Conservation (phyloP, 2,797 vertebrate genomes). For the Atherinosoma microstoma region DNA sequence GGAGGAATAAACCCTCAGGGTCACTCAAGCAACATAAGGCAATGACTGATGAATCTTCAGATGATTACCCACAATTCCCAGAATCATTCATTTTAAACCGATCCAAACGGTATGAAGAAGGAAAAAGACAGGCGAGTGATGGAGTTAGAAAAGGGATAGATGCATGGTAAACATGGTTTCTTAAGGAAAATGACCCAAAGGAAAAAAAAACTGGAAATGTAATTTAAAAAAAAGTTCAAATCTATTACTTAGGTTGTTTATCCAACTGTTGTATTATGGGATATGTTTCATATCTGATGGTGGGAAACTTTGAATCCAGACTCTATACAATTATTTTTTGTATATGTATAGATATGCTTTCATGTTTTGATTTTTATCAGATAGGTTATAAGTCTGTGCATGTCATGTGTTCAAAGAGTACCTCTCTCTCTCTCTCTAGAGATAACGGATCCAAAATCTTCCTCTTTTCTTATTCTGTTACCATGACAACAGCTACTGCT, state of each 20-base stretch:
- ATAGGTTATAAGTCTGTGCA: constrained; percentile 4
- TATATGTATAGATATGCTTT: not conserved
- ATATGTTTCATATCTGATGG: constrained; percentile 36
- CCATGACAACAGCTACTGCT: constrained; percentile 82
- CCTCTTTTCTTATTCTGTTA: constrained; percentile 75
- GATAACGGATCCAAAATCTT: constrained; percentile 69
- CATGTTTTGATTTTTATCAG: constrained; percentile 17
- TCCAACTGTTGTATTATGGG: not conserved
- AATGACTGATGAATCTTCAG: constrained; percentile 55
- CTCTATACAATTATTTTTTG: not conserved
- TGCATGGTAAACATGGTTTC: constrained; percentile 7
- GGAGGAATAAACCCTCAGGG: constrained; percentile 41
- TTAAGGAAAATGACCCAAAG: not conserved
- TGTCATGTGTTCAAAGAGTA: constrained; percentile 46
- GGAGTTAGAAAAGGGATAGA: not conserved
- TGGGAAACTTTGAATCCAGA: constrained; percentile 3
- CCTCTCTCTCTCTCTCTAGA: constrained; percentile 53
- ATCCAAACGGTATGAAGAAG: constrained; percentile 27
- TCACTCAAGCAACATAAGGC: constrained; percentile 32
- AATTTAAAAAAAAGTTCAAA: not conserved
- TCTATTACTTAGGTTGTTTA: not conserved
- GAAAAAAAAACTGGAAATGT: not conserved
- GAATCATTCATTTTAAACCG: constrained; percentile 50
- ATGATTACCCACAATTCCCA: constrained; percentile 66
- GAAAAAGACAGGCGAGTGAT: constrained; percentile 8